Base-by-base conservation (phyloP, 2,797 vertebrate genomes). In the Lutjanus argentimaculatus region DNA sequence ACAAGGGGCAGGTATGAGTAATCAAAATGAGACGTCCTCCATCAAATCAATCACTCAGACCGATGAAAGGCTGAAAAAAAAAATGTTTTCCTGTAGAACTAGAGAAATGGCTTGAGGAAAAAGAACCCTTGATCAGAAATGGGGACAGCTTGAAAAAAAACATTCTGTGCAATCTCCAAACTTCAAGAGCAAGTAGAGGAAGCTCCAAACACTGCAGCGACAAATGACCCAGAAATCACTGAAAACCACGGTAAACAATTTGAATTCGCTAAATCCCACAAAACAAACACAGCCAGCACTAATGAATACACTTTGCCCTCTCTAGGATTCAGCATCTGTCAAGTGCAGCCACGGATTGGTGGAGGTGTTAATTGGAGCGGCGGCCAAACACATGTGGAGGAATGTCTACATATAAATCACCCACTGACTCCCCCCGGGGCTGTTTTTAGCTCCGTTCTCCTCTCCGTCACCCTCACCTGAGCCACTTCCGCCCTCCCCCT, bases 321-420 rank as follows among this genome's bases (percentile, higher is more conserved):
- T 51, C 62, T 43, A 55, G 14, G 36, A 77, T 67, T 56, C 82
- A 56, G 77, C 79, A 72, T 78, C 86, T 84, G 85, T 91, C 80
- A 70, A 63, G 80, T 6, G 48, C 16, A 36, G 87, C 80, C 78
- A 6, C 22, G 15, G 82, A 85, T 77, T 83, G 88, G 78, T 58
- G 85, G 65, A 86, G 81, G 89, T 88, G 91, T 83, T 93, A 90
- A 93, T 90, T 89, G 89, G 84, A 88, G 85, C 72, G 19, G 19
- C 58, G 75, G 80, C 73, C 84, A 78, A 82, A 90, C 89, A 85
- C 12, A 53, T 80, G 88, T 81, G 78, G 85, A 77, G 80, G 84
- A 83, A 91, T 81, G 77, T 88, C 79, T 80, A 86, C 71, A 72
- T 79, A 92, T 93, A 88, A 93, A 93, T 93, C 88, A 91, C 75